Conservation (phyloP, 2,888 invertebrate species). For the Dynastes tityus region DNA sequence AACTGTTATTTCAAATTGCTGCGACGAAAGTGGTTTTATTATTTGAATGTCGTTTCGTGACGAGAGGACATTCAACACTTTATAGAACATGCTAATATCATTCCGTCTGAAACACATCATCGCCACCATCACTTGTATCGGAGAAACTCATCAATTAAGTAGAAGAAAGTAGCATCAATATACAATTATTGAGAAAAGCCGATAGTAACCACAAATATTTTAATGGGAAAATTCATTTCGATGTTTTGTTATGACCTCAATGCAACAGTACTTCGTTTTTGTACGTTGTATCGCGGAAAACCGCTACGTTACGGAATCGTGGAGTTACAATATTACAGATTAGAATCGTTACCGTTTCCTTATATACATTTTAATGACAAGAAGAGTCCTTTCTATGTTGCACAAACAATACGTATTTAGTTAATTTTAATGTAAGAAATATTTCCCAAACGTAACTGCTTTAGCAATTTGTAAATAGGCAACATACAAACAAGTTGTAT, state of each 20-base stretch:
- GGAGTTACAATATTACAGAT: constrained; percentile 21
- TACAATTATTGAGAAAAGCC: constrained; percentile 16
- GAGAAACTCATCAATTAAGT: constrained; percentile 8
- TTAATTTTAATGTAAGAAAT: too few relatives aligned
- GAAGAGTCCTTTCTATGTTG: neutral
- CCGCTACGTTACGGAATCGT: constrained; percentile 31
- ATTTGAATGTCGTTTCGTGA: neutral
- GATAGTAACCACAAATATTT: neutral
- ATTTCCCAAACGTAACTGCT: too few relatives aligned
- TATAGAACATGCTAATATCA: neutral
- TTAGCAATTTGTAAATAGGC: too few relatives aligned
- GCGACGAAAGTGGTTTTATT: neutral
- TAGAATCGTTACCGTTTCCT: constrained; percentile 16
- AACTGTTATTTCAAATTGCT: neutral
- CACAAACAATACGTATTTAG: too few relatives aligned
- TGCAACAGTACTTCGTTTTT: constrained; percentile 12
- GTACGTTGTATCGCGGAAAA: neutral
- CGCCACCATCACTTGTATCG: neutral
- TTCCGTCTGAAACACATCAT: neutral
- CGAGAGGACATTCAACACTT: neutral
- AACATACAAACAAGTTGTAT: too few relatives aligned
- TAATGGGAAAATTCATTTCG: constrained; percentile 10
- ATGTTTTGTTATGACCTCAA: constrained; percentile 3
- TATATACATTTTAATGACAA: neutral
- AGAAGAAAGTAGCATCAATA: neutral